These are phyloP conservation scores for Zeugodacus cucurbitae DNA, from an alignment of 1,140 invertebrate species.

Conservation along the genomic window DNA sequence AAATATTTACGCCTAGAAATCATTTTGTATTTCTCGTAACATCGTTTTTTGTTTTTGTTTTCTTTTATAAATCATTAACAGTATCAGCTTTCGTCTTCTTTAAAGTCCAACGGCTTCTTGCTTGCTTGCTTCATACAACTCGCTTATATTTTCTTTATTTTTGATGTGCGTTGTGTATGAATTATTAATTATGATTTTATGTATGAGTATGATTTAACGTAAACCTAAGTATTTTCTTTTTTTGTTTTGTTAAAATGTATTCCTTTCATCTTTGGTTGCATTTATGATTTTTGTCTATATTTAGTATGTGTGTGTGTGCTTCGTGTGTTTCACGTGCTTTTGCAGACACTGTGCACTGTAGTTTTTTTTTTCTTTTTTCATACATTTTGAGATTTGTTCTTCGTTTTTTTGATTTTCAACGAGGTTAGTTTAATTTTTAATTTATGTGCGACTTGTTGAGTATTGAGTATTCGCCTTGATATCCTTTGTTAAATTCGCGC, in stretches of 20 bases:
- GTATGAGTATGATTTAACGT: not conserved
- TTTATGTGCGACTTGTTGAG: not conserved
- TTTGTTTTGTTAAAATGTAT: constrained; percentile 22
- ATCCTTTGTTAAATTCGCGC: too few relatives aligned
- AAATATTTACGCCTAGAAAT: constrained; percentile 37
- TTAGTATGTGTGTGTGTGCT: not conserved
- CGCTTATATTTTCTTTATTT: not conserved
- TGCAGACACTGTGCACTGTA: not conserved
- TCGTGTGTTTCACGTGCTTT: not conserved
- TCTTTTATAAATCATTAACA: constrained; percentile 7
- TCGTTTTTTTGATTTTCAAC: not conserved
- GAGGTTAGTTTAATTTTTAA: not conserved
- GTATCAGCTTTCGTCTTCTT: constrained; percentile 30
- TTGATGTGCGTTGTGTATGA: not conserved
- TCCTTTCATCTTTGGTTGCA: not conserved
- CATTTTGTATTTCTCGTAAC: not conserved
- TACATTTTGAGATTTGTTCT: not conserved
- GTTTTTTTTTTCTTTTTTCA: not conserved
- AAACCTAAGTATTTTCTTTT: constrained; percentile 25
- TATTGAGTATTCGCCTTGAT: not conserved
- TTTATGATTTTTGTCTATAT: not conserved
- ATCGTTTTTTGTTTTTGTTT: not conserved
- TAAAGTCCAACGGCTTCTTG: not conserved
- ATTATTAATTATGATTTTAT: not conserved
- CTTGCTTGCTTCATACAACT: not conserved